Conservation (phyloP, 2,888 invertebrate genomes). For the Uloborus plumipes region DNA sequence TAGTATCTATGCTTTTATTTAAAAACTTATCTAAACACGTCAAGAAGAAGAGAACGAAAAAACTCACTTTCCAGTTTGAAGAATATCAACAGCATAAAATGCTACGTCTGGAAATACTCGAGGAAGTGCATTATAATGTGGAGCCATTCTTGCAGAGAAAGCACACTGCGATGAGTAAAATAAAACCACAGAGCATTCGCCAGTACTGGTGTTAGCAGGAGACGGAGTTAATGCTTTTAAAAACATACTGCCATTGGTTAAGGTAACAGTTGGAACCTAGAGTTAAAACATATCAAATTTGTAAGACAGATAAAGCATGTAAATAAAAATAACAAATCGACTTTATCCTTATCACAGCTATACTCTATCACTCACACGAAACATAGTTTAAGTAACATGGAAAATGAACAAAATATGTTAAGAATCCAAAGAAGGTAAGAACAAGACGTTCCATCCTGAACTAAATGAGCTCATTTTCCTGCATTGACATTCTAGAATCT, state of each 20-base stretch:
- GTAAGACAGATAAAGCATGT: too few species aligned
- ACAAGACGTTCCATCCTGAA: too few species aligned
- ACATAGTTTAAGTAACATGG: too few species aligned
- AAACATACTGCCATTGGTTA: conserved; percentile 26
- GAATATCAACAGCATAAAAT: conserved; percentile 90
- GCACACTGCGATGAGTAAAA: conserved; percentile 93
- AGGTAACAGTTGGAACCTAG: conserved; percentile 19
- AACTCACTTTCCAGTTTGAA: conserved; percentile 69
- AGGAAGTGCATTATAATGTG: conserved; percentile 90
- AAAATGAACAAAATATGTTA: too few species aligned
- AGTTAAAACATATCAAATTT: not conserved
- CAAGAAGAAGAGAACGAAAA: not conserved
- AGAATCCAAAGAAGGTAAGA: too few species aligned
- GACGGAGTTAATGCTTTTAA: conserved; percentile 45
- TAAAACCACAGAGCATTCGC: conserved; percentile 79
- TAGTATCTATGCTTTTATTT: too few species aligned
- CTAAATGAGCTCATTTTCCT: too few species aligned
- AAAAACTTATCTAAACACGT: too few species aligned
- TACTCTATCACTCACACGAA: not conserved
- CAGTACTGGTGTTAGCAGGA: conserved; percentile 52
- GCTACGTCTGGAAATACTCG: conserved; percentile 87
- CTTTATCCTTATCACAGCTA: not conserved
- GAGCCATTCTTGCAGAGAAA: conserved; percentile 90
- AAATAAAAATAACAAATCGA: too few species aligned
- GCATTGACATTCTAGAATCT: too few species aligned